phyloP scores from a whole-genome alignment of 2,888 invertebrate genomes.

The Phyto melanocephala region DNA sequence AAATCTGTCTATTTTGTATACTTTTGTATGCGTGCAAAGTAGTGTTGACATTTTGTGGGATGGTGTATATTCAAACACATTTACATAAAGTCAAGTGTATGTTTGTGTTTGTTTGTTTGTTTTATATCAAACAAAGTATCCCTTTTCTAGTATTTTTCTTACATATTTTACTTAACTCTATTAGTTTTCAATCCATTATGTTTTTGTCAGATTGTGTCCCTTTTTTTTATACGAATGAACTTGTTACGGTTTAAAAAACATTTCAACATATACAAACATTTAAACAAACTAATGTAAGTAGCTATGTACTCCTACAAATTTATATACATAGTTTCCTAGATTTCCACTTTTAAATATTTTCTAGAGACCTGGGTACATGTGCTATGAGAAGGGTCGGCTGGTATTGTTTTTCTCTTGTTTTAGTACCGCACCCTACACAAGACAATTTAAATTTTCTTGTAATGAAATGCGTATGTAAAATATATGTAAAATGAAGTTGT shows the following conservation, averaged over 20 bases:
- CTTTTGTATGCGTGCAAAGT: background rate
- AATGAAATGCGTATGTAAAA: too few relatives aligned
- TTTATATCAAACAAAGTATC: background rate
- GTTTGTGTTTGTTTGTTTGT: too few relatives aligned
- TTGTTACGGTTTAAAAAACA: slow-evolving; percentile 30
- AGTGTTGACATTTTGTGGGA: background rate
- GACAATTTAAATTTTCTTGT: too few relatives aligned
- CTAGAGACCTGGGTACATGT: background rate
- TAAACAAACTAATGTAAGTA: too few relatives aligned
- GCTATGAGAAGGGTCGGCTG: background rate
- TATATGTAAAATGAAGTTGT: too few relatives aligned
- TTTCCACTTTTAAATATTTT: background rate
- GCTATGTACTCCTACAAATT: background rate
- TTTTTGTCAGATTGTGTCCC: slow-evolving; percentile 33
- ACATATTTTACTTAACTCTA: slow-evolving; percentile 12
- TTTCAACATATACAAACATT: slow-evolving; percentile 8
- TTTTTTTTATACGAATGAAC: slow-evolving; percentile 27
- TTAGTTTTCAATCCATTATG: slow-evolving; percentile 52
- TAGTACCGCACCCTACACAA: background rate
- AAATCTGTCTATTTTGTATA: too few relatives aligned
- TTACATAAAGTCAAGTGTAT: background rate
- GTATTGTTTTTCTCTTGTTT: background rate
- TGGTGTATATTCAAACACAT: background rate
- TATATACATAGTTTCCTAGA: background rate
- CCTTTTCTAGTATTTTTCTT: background rate